A percentile compares a stretch with the other conserved stretches of the same genome.
Conservation (phyloP, 2,113 vertebrate genomes). For the Oryzias javanicus region DNA sequence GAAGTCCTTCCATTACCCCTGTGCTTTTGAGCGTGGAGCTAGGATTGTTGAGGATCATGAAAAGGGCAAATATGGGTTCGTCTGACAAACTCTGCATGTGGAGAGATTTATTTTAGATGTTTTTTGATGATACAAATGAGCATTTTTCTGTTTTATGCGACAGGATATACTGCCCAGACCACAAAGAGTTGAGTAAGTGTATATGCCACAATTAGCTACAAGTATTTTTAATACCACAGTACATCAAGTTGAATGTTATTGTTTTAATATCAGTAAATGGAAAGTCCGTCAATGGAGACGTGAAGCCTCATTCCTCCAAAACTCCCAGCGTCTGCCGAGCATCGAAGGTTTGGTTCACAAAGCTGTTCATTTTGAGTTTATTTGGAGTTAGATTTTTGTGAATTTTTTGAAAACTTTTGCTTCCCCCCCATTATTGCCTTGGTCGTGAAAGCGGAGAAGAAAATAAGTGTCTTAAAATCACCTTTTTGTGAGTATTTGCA, state of each 20-base stretch:
- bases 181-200: constrained; percentile 10
- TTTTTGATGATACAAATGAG: no score
- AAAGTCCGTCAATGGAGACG: not conserved
- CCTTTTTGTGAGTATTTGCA: constrained; percentile 35
- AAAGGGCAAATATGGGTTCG: constrained; percentile 49
- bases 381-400: no score
- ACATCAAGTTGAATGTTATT: not conserved
- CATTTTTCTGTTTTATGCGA: not conserved
- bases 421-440: constrained; percentile 16
- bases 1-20: constrained; percentile 76
- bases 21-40: constrained; percentile 50
- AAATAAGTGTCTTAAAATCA: not conserved
- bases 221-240: no score
- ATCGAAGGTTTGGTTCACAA: constrained; percentile 24
- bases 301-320: not conserved
- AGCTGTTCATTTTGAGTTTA: not conserved
- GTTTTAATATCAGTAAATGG: constrained; percentile 8
- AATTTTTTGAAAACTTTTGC: not conserved
- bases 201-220: no score
- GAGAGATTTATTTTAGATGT: not conserved
- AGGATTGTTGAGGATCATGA: not conserved
- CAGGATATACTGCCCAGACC: constrained; percentile 55
- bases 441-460: constrained; percentile 24
- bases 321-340: not conserved
- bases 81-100: constrained; percentile 8